A percentile compares a stretch with the other conserved stretches of the same genome.
phyloP scores from a whole-genome alignment of 1,140 invertebrate genomes.

The Penaeus chinensis region DNA sequence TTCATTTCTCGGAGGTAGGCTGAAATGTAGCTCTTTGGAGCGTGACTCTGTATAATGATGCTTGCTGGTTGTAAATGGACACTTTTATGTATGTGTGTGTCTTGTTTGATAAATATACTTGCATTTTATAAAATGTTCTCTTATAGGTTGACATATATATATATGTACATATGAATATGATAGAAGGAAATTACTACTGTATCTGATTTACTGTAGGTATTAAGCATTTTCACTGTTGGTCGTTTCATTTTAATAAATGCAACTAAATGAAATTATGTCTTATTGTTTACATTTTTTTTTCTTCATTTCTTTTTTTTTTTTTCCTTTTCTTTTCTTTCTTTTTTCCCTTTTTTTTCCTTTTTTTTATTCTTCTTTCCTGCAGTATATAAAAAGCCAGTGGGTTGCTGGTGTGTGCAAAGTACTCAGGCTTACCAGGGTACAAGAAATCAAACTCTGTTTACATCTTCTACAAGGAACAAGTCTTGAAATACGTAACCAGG shows the following conservation, averaged over 20 bases:
- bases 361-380: constrained; percentile 35
- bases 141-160: no score
- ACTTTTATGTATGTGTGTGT: no score
- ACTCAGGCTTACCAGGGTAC: constrained; percentile 83
- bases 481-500: constrained; percentile 78
- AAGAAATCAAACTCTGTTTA: constrained; percentile 90
- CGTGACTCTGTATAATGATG: no score
- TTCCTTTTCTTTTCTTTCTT: not conserved
- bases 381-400: constrained; percentile 49
- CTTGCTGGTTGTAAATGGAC: no score
- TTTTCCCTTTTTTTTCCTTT: not conserved
- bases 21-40: no score
- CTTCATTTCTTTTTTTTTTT: not conserved
- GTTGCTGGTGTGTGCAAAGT: constrained; percentile 76
- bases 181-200: no score
- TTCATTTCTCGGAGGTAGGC: no score
- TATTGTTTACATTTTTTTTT: constrained; percentile 2
- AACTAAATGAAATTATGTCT: constrained; percentile 23
- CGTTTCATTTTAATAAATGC: constrained; percentile 3
- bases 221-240: no score
- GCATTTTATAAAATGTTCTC: no score
- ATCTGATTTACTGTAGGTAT: no score
- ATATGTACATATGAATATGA: no score
- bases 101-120: no score
- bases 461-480: constrained; percentile 83